Conservation (phyloP, 2,113 vertebrate genomes). For the Myodes glareolus region DNA sequence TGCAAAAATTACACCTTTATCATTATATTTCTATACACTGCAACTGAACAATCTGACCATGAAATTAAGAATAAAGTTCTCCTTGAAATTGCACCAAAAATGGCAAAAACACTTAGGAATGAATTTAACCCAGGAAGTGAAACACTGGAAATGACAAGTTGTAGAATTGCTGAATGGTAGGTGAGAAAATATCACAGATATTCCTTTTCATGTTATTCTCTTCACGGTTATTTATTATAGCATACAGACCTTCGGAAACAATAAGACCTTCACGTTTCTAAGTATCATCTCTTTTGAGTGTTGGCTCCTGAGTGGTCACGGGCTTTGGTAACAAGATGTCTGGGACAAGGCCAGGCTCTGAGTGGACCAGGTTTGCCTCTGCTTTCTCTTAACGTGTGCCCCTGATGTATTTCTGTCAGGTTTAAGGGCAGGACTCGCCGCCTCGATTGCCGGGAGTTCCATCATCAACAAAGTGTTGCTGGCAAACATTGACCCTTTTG, state of each 20-base stretch:
- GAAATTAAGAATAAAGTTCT: background rate
- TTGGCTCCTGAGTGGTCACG: background rate
- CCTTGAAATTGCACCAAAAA: background rate
- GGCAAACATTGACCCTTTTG: slow-evolving; percentile 97
- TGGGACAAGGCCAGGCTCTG: background rate
- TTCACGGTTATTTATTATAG: background rate
- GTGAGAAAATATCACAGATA: background rate
- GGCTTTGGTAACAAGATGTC: background rate
- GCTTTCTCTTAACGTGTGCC: background rate
- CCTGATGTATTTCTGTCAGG: slow-evolving; percentile 84
- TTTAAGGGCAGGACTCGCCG: slow-evolving; percentile 95
- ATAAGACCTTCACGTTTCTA: background rate
- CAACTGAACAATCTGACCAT: background rate
- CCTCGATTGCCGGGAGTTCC: slow-evolving; percentile 98
- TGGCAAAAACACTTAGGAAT: background rate
- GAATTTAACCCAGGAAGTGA: background rate
- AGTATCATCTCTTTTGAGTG: background rate
- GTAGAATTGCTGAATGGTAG: background rate
- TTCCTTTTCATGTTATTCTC: background rate
- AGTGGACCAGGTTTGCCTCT: background rate
- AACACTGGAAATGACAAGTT: background rate
- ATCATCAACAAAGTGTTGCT: slow-evolving; percentile 99
- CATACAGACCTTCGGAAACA: background rate
- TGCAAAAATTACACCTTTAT: background rate
- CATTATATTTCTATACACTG: background rate